These are phyloP conservation scores for Stenodera caucasica DNA, from an alignment of 2,888 invertebrate species.

Conservation along the genomic window DNA sequence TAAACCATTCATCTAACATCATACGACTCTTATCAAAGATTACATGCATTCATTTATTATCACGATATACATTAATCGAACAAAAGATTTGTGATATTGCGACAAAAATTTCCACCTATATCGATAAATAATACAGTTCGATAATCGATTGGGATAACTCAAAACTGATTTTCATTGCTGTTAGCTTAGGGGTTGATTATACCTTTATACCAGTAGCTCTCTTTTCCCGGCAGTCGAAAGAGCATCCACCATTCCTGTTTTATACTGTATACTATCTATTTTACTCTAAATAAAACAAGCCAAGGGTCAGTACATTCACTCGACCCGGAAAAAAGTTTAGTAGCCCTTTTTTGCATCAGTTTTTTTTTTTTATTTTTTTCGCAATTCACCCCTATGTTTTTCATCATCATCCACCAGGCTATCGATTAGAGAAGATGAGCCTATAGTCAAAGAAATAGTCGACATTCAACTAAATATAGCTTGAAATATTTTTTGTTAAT, in stretches of 20 bases:
- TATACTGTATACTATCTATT: conserved; percentile 39
- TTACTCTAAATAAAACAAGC: conserved; percentile 54
- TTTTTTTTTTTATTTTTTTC: conserved; percentile 10
- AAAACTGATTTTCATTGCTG: conserved; percentile 52
- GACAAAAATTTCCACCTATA: not conserved
- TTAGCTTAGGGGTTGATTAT: conserved; percentile 36
- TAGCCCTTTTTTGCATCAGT: conserved; percentile 47
- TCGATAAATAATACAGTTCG: not conserved
- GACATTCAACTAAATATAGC: too few species aligned
- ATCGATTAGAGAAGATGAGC: conserved; percentile 5
- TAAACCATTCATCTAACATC: not conserved
- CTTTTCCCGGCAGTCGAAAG: conserved; percentile 49
- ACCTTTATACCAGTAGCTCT: conserved; percentile 44
- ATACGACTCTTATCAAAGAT: not conserved
- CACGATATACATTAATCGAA: too few species aligned
- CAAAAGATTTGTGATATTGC: not conserved
- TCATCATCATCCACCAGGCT: not conserved
- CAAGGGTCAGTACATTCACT: conserved; percentile 55
- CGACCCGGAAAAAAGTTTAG: conserved; percentile 52
- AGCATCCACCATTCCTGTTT: conserved; percentile 50
- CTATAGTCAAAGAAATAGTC: not conserved
- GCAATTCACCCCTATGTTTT: too few species aligned
- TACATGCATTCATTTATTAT: not conserved
- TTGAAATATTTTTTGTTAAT: too few species aligned
- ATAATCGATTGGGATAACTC: conserved; percentile 26